Base-by-base conservation (phyloP, 2,113 vertebrate species). In the Atherinomorus stipes region DNA sequence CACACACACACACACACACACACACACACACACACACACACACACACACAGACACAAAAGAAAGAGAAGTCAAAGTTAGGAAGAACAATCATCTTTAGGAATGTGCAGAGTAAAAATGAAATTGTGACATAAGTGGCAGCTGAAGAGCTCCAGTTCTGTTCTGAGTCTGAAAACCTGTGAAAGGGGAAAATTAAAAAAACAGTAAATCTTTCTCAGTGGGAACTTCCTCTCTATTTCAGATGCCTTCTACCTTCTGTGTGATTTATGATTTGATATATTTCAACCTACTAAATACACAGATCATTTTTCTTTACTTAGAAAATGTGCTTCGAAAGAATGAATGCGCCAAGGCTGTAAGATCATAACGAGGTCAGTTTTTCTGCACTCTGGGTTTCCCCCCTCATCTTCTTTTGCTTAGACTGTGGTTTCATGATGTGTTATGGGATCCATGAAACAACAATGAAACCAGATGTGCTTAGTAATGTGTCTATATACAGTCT, bases 391-490 rank as follows among this genome's bases (percentile, higher is more conserved):
- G 84, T 87, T 90, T 88, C 87, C 84, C 69, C 38, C 78, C 86
- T n/a, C 78, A 65, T 83, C 71, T 84, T 89, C 69, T 86, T 88
- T 76, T 88, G 88, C 86, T 89, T 85, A 89, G 81, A 85, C 88
- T 91, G 89, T 85, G 90, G 89, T 92, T 88, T 90, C 58, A 38
- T 58, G 75, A 90, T 86, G 81, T 85, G 88, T 85, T 89, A 89
- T 81, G 76, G 56, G 80, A 88, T 87, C 78, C 83, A 83, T 89
- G 83, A 88, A 91, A 87, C 84, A 91, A 90, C 86, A 91, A 85
- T 81, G 85, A 88, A 90, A 89, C 85, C 92, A 92, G 89, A 92
- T 91, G 88, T 90, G 89, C 91, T 89, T 90, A 74, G 83, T 89
- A 91, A 93, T 85, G 86, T 25, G 62, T 87, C 85, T 84, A 47